These are phyloP conservation scores for Helicorthomorpha holstii DNA, from an alignment of 1,140 invertebrate species.

Conservation along the genomic window DNA sequence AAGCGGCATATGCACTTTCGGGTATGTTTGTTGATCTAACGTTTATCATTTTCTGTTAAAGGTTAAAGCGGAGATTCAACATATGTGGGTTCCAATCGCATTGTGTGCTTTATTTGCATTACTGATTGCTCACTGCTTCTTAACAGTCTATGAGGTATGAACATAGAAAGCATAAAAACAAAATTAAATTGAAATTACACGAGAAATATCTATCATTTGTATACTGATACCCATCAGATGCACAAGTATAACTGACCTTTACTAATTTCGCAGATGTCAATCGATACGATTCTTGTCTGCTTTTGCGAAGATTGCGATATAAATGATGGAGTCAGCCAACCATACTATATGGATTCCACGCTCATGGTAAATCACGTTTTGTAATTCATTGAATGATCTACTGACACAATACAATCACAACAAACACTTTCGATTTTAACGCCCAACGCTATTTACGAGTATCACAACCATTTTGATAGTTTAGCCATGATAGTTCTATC, in stretches of 20 bases:
- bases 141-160: conserved; percentile 80
- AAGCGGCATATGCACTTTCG: too few relatives aligned
- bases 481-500: too few relatives aligned
- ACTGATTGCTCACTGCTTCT: conserved; percentile 79
- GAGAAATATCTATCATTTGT: not conserved
- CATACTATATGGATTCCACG: conserved; percentile 55
- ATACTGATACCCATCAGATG: not conserved
- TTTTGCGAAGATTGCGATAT: conserved; percentile 70
- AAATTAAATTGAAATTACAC: not conserved
- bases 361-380: conserved; percentile 53
- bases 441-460: too few relatives aligned
- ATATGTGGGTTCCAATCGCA: conserved; percentile 62
- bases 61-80: conserved; percentile 40
- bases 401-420: too few relatives aligned
- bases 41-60: conserved; percentile 14
- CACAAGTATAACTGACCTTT: too few relatives aligned
- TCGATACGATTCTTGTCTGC: conserved; percentile 85
- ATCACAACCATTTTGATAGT: too few relatives aligned
- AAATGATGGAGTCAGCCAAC: conserved; percentile 51
- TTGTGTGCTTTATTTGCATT: conserved; percentile 77
- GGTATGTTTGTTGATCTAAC: too few relatives aligned
- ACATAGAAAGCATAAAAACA: conserved; percentile 2
- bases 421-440: too few relatives aligned
- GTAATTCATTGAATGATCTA: too few relatives aligned
- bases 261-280: conserved; percentile 53